phyloP scores from a whole-genome alignment of 2,113 vertebrate species.

The Natator depressus region DNA sequence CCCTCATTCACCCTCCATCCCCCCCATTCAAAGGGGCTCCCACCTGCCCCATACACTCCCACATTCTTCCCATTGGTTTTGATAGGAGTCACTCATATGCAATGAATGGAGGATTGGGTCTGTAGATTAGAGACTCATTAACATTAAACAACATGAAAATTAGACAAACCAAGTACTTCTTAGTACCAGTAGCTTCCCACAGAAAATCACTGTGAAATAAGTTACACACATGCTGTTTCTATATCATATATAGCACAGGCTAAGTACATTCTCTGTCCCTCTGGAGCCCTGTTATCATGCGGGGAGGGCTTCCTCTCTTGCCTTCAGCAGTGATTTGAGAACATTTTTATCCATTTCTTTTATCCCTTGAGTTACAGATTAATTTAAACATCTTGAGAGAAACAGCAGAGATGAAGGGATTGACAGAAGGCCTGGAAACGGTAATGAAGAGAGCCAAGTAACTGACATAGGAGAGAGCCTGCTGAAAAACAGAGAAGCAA shows the following conservation, averaged over 20 bases:
- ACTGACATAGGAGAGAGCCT: neutral
- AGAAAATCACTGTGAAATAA: neutral
- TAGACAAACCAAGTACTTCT: neutral
- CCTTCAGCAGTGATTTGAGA: neutral
- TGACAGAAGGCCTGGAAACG: neutral
- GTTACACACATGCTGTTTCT: neutral
- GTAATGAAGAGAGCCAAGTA: neutral
- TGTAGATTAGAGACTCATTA: neutral
- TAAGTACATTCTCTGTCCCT: neutral
- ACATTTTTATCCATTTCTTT: conserved; percentile 7
- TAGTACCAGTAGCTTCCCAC: neutral
- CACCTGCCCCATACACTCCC: neutral
- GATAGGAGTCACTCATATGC: neutral
- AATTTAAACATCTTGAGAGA: conserved; percentile 4
- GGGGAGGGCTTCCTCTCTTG: neutral
- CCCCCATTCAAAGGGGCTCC: too few relatives aligned
- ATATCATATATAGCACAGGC: neutral
- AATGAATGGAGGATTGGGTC: neutral
- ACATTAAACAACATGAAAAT: neutral
- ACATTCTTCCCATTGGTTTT: neutral
- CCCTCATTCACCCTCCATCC: too few relatives aligned
- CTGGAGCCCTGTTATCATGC: neutral
- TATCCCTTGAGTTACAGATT: conserved; percentile 38
- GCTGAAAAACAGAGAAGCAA: neutral
- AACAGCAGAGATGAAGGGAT: neutral